Evolutionary conservation across 1,140 invertebrate genomes (phyloP), one percentile per base, ranked within the genome.

Genomic region (Heterodera carotae): DNA sequence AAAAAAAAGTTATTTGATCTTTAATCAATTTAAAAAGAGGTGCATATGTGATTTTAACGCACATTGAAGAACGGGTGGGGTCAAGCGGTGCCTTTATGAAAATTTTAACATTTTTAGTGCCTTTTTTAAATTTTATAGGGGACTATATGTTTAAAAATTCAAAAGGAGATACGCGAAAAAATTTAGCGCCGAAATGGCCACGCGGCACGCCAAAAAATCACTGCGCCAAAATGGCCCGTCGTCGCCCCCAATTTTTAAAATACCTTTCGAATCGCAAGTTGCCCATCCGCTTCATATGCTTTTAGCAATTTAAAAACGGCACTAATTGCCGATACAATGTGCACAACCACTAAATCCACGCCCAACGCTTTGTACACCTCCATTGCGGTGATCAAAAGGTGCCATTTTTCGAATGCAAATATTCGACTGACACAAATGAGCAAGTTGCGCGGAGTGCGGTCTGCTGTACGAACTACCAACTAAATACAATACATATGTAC

Each of bases 281-380:
- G 43, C 36, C 78, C 76, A 10, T 78, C 76, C n/a, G 76, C 56
- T 34, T 78, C 76, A 43, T 78, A 78, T 18, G 78, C 48, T 15
- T 81, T 59, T n/a, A 78, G 82, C 31, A 78, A 34, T 59, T 67
- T 39, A n/a, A 78, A 76, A 2, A 78, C 60, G 25, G 76, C 53
- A 25, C 31, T 71, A 33, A 79, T 34, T 36, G 80, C 62, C 29
- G 76, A 80, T 2, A 79, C 48, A 31, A 78, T 48, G 62, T 78
- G 79, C 18, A 76, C 27, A 8, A 78, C 76, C 59, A 78, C 79
- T 27, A 56, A 56, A 56, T 56, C 15, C 1, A 56, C 48, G 12
- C 48, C 48, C 12, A 56, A 5, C 18, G 69, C 29, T 25, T 78
- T 76, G 68, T 78, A 78, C 48, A 78, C 56, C 81, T 78, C 76